A percentile compares a stretch with the other conserved stretches of the same genome.
Conservation (phyloP, 2,797 vertebrate genomes). For the Enteromius paludinosus region DNA sequence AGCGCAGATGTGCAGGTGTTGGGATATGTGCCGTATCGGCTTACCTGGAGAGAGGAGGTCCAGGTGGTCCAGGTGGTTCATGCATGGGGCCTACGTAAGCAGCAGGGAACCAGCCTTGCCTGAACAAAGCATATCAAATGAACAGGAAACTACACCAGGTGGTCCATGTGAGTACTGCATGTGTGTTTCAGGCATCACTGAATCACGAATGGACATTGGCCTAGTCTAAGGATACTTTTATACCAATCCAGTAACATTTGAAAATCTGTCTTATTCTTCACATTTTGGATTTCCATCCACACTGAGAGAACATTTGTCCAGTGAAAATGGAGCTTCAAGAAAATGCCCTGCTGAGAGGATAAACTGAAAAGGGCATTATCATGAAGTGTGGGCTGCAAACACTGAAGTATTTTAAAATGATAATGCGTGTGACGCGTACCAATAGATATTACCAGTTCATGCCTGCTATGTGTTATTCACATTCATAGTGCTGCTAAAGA, state of each 20-base stretch:
- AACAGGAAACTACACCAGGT: slow-evolving; percentile 1
- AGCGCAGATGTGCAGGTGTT: background rate
- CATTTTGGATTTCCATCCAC: background rate
- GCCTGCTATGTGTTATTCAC: background rate
- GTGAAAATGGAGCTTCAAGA: background rate
- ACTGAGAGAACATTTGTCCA: background rate
- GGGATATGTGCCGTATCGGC: slow-evolving; percentile 16
- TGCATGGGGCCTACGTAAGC: slow-evolving; percentile 84
- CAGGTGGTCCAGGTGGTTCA: slow-evolving; percentile 52
- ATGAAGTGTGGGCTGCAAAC: background rate
- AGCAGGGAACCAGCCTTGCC: slow-evolving; percentile 94
- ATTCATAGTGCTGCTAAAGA: background rate
- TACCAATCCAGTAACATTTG: background rate
- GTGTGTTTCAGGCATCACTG: background rate
- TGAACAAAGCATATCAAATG: slow-evolving; percentile 63
- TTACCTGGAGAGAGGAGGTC: slow-evolving; percentile 65
- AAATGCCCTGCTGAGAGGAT: background rate
- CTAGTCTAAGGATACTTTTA: background rate
- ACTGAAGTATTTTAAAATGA: background rate
- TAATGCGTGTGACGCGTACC: background rate
- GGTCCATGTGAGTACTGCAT: background rate
- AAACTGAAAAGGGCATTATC: background rate
- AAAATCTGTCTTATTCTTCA: background rate
- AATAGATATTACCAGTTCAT: background rate
- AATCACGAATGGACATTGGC: background rate